Evolutionary conservation across 2,888 invertebrate genomes (phyloP).

Genomic region (Zele albiditarsus): DNA sequence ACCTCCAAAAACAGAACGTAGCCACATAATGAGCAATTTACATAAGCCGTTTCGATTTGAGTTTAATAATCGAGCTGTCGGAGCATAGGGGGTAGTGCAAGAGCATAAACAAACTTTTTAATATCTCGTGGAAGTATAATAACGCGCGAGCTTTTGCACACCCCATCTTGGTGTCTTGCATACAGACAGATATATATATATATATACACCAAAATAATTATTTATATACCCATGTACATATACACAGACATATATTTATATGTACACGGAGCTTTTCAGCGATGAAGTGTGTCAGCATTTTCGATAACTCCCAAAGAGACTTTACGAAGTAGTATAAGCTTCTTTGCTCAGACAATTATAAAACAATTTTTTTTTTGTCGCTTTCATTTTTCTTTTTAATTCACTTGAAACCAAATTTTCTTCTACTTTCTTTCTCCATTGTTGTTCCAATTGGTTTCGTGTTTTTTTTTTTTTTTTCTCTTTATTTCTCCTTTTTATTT

Average conservation of each 20-base stretch:
- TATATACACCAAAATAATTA: not conserved
- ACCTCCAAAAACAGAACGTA: constrained; percentile 58
- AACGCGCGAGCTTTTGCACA: constrained; percentile 24
- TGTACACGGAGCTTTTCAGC: not conserved
- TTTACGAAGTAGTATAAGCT: constrained; percentile 1
- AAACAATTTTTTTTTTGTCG: constrained; percentile 17
- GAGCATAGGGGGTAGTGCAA: constrained; percentile 36
- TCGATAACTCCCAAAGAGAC: constrained; percentile 34
- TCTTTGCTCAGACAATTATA: not conserved
- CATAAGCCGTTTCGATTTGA: constrained; percentile 64
- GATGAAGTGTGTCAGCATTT: constrained; percentile 33
- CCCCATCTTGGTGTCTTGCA: constrained; percentile 22
- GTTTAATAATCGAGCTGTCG: constrained; percentile 58
- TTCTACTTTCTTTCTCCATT: not conserved
- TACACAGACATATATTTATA: not conserved
- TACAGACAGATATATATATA: not conserved
- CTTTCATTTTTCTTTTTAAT: not conserved
- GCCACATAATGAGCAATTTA: constrained; percentile 66
- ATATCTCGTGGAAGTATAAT: constrained; percentile 47
- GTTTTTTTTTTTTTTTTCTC: not conserved
- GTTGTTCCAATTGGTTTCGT: not conserved
- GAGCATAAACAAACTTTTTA: constrained; percentile 57
- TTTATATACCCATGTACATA: not conserved
- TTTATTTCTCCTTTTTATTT: not conserved
- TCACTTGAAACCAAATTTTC: not conserved